Conservation (phyloP, 2,888 invertebrate genomes). For the Caenorhabditis imperialis region DNA sequence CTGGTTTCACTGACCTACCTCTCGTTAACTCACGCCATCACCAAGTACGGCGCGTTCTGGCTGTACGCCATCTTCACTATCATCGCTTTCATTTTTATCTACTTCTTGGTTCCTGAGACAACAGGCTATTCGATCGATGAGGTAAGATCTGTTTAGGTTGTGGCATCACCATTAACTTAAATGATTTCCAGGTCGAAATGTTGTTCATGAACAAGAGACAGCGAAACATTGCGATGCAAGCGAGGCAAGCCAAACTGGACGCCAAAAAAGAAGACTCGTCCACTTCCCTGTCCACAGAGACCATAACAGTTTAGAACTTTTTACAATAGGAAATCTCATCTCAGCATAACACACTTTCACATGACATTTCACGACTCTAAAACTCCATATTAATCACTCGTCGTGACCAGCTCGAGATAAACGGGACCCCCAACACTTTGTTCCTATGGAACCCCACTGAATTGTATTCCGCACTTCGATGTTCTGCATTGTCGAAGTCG, state of each 20-base stretch:
- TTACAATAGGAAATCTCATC: no score
- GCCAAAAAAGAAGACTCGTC: no score
- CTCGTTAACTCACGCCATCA: constrained; percentile 69
- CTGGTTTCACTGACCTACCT: constrained; percentile 81
- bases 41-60: constrained; percentile 80
- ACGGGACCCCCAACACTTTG: no score
- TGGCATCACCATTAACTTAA: neutral
- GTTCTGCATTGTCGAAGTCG: no score
- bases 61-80: constrained; percentile 80
- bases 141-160: constrained; percentile 20
- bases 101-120: constrained; percentile 81
- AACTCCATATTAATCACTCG: no score
- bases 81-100: constrained; percentile 79
- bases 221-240: constrained; percentile 42
- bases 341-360: no score
- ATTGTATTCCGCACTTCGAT: no score
- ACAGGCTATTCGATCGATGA: constrained; percentile 81
- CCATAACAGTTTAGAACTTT: no score
- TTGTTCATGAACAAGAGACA: constrained; percentile 49
- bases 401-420: no score
- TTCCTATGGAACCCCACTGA: no score
- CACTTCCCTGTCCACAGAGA: no score
- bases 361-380: no score
- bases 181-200: constrained; percentile 48
- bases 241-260: constrained; percentile 29